A percentile compares a stretch with the other conserved stretches of the same genome.
Conservation (phyloP, 2,888 invertebrate genomes). For the Noctua pronuba region DNA sequence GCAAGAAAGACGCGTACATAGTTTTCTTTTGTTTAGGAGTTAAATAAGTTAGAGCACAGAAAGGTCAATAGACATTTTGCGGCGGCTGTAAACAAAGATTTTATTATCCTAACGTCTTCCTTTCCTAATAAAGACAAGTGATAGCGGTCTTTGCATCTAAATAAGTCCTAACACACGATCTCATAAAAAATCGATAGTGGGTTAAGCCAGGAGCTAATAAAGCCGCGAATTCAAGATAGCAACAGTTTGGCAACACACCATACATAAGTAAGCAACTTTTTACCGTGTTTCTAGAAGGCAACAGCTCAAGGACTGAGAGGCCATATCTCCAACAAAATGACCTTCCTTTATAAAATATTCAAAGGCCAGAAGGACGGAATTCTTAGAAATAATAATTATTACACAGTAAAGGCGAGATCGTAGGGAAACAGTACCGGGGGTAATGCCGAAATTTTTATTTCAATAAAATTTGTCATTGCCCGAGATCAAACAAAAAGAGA, state of each 20-base stretch:
- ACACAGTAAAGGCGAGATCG: conserved; percentile 59
- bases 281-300: conserved; percentile 66
- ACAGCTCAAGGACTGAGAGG: conserved; percentile 58
- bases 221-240: conserved; percentile 52
- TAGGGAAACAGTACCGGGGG: conserved; percentile 56
- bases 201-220: conserved; percentile 49
- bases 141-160: conserved; percentile 48
- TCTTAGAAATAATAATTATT: conserved; percentile 70
- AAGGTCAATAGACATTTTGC: conserved; percentile 32
- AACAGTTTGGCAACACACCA: conserved; percentile 56
- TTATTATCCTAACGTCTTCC: conserved; percentile 38
- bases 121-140: conserved; percentile 49
- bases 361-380: conserved; percentile 67
- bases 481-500: conserved; percentile 59
- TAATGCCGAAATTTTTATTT: conserved; percentile 44
- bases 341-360: conserved; percentile 74
- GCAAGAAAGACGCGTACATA: neutral
- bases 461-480: conserved; percentile 54
- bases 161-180: conserved; percentile 33
- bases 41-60: conserved; percentile 26
- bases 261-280: conserved; percentile 71
- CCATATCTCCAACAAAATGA: conserved; percentile 71
- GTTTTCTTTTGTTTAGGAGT: conserved; percentile 15
- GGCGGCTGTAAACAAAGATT: conserved; percentile 34
- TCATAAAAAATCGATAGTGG: conserved; percentile 46